Conservation (phyloP, 2,888 invertebrate species). For the Drosophila kambysellisi region DNA sequence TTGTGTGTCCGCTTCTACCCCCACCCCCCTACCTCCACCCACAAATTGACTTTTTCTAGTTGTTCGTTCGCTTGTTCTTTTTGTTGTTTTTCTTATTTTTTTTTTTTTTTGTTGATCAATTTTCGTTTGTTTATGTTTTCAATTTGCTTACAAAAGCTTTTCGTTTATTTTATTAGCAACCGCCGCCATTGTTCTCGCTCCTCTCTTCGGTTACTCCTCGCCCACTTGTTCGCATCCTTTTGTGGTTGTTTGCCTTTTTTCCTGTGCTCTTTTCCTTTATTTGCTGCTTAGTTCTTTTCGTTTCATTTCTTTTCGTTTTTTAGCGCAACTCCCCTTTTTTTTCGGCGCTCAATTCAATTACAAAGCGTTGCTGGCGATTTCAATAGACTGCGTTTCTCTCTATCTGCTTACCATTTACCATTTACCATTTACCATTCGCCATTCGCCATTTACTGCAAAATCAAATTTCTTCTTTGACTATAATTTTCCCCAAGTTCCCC, state of each 20-base stretch:
- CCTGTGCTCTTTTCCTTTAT: constrained; percentile 2
- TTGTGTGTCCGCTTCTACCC: constrained; percentile 33
- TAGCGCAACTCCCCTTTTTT: constrained; percentile 67
- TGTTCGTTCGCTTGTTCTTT: constrained; percentile 9
- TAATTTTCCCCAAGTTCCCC: constrained; percentile 49
- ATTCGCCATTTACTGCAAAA: constrained; percentile 53
- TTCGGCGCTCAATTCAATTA: constrained; percentile 77
- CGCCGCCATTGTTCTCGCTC: constrained; percentile 65
- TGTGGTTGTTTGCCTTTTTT: constrained; percentile 48
- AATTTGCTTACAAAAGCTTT: constrained; percentile 82
- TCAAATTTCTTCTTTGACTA: constrained; percentile 75
- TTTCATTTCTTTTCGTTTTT: constrained; percentile 16
- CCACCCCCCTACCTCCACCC: background rate
- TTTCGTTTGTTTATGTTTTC: constrained; percentile 81
- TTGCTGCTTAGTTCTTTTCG: constrained; percentile 11
- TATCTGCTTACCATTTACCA: constrained; percentile 49
- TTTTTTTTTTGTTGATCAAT: constrained; percentile 63
- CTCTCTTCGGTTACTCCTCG: constrained; percentile 1
- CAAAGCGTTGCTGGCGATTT: constrained; percentile 50
- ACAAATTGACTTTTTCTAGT: constrained; percentile 37
- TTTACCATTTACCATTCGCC: background rate
- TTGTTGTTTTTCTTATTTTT: background rate
- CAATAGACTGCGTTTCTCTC: constrained; percentile 33
- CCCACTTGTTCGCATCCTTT: constrained; percentile 42
- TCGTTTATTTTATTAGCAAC: constrained; percentile 80